phyloP scores from a whole-genome alignment of 2,113 vertebrate genomes.

The Tinamus guttatus region DNA sequence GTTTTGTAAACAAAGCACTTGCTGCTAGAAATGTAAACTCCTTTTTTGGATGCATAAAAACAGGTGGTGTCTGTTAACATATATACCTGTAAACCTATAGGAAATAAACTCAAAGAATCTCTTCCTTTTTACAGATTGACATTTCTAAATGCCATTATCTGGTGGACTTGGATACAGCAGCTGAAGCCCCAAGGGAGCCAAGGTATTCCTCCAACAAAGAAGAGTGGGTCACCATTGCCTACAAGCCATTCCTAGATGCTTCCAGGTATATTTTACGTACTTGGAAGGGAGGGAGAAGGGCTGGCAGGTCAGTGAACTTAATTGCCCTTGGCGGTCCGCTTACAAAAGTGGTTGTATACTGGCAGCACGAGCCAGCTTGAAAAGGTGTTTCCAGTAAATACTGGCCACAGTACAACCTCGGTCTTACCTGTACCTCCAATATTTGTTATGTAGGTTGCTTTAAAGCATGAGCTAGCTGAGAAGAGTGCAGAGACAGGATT shows the following conservation, averaged over 20 bases:
- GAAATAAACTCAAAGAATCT: background rate
- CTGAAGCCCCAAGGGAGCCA: conserved; percentile 85
- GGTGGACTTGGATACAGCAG: conserved; percentile 88
- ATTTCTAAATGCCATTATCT: conserved; percentile 94
- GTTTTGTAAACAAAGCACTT: background rate
- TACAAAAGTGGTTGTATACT: background rate
- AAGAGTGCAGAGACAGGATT: background rate
- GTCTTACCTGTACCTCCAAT: background rate
- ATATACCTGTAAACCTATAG: background rate
- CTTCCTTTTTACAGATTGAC: conserved; percentile 82
- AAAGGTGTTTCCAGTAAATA: background rate
- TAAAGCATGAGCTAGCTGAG: background rate
- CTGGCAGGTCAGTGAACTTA: background rate
- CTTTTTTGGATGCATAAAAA: background rate
- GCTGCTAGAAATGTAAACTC: background rate
- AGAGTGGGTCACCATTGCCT: conserved; percentile 89
- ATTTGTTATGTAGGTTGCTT: background rate
- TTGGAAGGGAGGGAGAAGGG: background rate
- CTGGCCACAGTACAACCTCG: background rate
- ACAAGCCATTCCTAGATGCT: conserved; percentile 93
- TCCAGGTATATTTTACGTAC: conserved; percentile 81
- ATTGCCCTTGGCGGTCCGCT: background rate
- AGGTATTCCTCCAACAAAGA: conserved; percentile 89
- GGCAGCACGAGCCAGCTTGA: background rate
- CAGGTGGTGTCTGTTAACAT: background rate